These are phyloP conservation scores for Selene dorsalis DNA, from an alignment of 2,797 vertebrate species.

Conservation along the genomic window DNA sequence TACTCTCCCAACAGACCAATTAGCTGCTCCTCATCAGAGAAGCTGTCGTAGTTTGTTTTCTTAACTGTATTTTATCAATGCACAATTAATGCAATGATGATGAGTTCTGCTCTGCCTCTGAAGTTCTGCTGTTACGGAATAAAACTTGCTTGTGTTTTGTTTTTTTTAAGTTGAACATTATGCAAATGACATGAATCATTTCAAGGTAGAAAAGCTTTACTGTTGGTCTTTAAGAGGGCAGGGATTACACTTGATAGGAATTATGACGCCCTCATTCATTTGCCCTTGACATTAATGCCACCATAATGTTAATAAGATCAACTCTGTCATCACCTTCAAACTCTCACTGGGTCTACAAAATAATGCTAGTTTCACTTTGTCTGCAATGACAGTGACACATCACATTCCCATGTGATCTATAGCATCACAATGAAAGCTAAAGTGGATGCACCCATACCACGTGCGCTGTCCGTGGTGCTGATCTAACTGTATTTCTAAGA, in stretches of 20 bases:
- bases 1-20: not conserved
- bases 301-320: constrained; percentile 19
- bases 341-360: not conserved
- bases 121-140: not conserved
- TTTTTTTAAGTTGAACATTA: not conserved
- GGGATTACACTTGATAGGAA: not conserved
- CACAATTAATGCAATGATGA: not conserved
- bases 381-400: not conserved
- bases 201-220: constrained; percentile 14
- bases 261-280: constrained; percentile 32
- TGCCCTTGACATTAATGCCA: constrained; percentile 12
- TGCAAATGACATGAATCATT: constrained; percentile 1
- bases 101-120: not conserved
- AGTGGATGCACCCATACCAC: not conserved
- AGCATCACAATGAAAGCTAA: not conserved
- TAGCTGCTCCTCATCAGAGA: not conserved
- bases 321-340: constrained; percentile 17
- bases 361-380: not conserved
- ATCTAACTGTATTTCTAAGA: not conserved
- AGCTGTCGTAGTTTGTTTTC: not conserved
- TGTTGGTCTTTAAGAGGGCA: constrained; percentile 13
- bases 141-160: not conserved
- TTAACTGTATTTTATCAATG: not conserved
- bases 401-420: not conserved
- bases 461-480: not conserved